These are phyloP conservation scores for Myiotriccus ornatus DNA, from an alignment of 2,797 vertebrate species.

Conservation along the genomic window DNA sequence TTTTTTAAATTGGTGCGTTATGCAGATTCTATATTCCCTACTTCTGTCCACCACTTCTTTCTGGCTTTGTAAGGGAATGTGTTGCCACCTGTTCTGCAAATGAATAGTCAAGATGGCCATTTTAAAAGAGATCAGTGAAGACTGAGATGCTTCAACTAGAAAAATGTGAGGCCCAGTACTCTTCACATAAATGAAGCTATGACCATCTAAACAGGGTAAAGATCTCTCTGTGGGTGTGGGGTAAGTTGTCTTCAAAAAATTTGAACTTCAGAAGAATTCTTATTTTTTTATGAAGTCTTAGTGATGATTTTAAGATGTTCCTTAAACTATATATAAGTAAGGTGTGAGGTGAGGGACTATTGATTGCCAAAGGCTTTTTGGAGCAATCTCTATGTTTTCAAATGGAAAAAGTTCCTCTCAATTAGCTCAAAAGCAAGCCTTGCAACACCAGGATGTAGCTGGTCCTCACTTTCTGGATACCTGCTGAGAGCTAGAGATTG, in stretches of 20 bases:
- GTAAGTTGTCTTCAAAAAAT: not conserved
- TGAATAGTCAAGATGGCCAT: slow-evolving; percentile 41
- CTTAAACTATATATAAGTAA: accelerated
- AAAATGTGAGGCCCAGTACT: not conserved
- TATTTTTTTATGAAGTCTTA: not conserved
- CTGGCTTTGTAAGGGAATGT: slow-evolving; percentile 59
- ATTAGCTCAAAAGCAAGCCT: not conserved
- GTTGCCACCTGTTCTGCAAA: slow-evolving; percentile 61
- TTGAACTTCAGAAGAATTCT: not conserved
- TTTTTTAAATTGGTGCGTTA: slow-evolving; percentile 18
- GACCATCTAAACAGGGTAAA: not conserved
- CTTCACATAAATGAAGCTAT: not conserved
- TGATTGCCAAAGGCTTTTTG: not conserved
- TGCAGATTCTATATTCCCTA: slow-evolving; percentile 8
- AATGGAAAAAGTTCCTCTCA: not conserved
- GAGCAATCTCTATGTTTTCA: not conserved
- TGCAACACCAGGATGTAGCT: not conserved
- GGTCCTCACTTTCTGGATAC: not conserved
- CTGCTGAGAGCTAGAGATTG: not conserved
- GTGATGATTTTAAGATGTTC: not conserved
- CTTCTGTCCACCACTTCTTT: slow-evolving; percentile 33
- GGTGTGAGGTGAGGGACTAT: not conserved
- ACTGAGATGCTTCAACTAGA: slow-evolving; percentile 8
- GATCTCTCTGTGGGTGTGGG: not conserved
- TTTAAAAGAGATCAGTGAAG: slow-evolving; percentile 40